Evolutionary conservation across 2,888 invertebrate species (phyloP), one percentile per base, ranked within the genome.

Genomic region (Folsomia candida): DNA sequence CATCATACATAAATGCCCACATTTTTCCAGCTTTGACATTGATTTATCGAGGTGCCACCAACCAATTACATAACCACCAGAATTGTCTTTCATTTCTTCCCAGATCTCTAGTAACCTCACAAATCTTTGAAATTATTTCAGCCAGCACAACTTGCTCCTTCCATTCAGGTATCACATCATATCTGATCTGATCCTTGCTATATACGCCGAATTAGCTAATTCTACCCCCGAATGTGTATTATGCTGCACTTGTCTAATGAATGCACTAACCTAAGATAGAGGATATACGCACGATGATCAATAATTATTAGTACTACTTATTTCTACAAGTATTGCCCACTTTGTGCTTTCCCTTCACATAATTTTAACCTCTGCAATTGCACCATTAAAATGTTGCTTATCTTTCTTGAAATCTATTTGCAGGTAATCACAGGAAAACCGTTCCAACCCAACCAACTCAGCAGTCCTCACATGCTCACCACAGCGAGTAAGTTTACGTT

Each of bases 391-490:
- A n/a, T 37, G 6, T 9, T 37, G 37, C 37, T 37, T 37, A 37
- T 37, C 37, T 37, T 37, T n/a, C n/a, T n/a, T n/a, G n/a, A n/a
- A n/a, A n/a, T n/a, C n/a, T n/a, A n/a, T n/a, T 22, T 11, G 4
- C 77, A 79, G 76, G 77, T 79, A 70, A 92, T 93, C 75, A 88
- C 93, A 6, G 89, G 91, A 27, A 94, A 94, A 82, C 90, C 92
- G 2, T 93, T 93, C 82, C 92, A 92, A 83, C 83, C 84, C 1
- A 89, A 91, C 60, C 90, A 89, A 79, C 90, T 90, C 78, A 83
- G 90, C 64, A 87, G 88, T 1, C 91, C 91, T 0, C 93, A 93
- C 81, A 93, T 94, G 92, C 84, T 94, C 54, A 86, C 87, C 6
- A 89, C 92, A 0, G 85, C 90, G 1, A 73, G 78, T 78, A 72